These are phyloP conservation scores for Bubo scandiacus DNA, from an alignment of 2,113 vertebrate genomes.

Conservation along the genomic window DNA sequence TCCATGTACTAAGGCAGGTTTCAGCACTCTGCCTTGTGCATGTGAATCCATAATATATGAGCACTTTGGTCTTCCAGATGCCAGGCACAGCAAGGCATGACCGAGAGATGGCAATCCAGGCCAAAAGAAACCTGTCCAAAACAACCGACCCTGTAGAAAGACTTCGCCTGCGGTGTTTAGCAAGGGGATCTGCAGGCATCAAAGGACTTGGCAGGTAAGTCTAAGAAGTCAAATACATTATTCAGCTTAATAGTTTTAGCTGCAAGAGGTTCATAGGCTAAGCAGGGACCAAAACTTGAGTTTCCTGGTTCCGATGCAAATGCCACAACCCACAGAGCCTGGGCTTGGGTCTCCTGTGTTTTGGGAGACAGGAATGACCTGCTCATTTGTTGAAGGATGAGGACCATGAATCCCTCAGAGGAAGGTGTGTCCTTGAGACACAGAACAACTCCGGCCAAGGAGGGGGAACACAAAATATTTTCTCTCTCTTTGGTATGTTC, in stretches of 20 bases:
- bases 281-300: not conserved
- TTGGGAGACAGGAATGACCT: not conserved
- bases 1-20: not conserved
- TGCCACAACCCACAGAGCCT: not conserved
- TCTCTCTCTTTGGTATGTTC: not conserved
- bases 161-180: slow-evolving; percentile 86
- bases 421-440: not conserved
- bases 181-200: slow-evolving; percentile 89
- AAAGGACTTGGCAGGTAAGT: slow-evolving; percentile 89
- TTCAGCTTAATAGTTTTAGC: not conserved
- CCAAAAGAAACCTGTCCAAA: slow-evolving; percentile 73
- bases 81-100: slow-evolving; percentile 89
- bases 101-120: slow-evolving; percentile 82
- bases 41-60: not conserved
- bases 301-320: not conserved
- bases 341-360: not conserved
- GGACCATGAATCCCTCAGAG: not conserved
- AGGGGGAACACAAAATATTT: not conserved
- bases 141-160: slow-evolving; percentile 82
- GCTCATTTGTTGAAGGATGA: not conserved
- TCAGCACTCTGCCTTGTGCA: not conserved
- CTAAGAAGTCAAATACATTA: not conserved
- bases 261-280: not conserved
- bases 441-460: not conserved
- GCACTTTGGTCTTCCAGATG: slow-evolving; percentile 71